Percentiles rank a stretch among this genome's conserved stretches.
Conservation (phyloP, 2,888 invertebrate genomes). For the Pristionchus fissidentatus region DNA sequence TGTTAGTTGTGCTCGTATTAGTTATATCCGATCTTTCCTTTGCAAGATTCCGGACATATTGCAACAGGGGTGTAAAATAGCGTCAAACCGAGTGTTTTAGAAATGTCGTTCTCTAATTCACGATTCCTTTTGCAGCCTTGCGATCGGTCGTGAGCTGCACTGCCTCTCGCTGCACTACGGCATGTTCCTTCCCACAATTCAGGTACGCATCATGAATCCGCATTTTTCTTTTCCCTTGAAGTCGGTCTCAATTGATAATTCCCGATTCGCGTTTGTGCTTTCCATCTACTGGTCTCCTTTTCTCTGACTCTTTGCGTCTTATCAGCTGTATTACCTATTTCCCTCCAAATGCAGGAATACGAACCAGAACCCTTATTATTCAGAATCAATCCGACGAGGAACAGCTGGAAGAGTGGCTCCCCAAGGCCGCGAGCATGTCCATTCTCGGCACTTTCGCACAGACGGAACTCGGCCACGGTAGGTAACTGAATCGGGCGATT, state of each 20-base stretch:
- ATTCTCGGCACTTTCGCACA: constrained; percentile 96
- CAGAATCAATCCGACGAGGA: constrained; percentile 85
- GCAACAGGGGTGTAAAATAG: too few relatives aligned
- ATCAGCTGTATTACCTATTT: too few relatives aligned
- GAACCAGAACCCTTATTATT: too few relatives aligned
- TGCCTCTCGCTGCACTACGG: constrained; percentile 87
- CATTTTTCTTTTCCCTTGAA: background rate
- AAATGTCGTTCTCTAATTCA: background rate
- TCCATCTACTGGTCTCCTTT: too few relatives aligned
- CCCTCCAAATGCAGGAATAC: too few relatives aligned
- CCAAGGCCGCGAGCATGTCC: constrained; percentile 84
- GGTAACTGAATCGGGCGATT: background rate
- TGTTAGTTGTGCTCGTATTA: background rate
- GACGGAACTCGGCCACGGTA: constrained; percentile 88
- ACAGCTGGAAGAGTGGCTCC: constrained; percentile 88
- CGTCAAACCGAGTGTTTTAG: too few relatives aligned
- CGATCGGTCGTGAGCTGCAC: constrained; percentile 75
- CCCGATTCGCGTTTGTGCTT: too few relatives aligned
- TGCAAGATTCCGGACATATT: too few relatives aligned
- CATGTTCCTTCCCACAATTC: constrained; percentile 92
- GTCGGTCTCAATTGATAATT: background rate
- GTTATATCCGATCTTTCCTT: too few relatives aligned
- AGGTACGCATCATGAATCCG: constrained; percentile 77
- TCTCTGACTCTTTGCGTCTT: too few relatives aligned
- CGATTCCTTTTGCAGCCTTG: constrained; percentile 58